phyloP scores from a whole-genome alignment of 2,113 vertebrate genomes.

The Heterocephalus glaber region DNA sequence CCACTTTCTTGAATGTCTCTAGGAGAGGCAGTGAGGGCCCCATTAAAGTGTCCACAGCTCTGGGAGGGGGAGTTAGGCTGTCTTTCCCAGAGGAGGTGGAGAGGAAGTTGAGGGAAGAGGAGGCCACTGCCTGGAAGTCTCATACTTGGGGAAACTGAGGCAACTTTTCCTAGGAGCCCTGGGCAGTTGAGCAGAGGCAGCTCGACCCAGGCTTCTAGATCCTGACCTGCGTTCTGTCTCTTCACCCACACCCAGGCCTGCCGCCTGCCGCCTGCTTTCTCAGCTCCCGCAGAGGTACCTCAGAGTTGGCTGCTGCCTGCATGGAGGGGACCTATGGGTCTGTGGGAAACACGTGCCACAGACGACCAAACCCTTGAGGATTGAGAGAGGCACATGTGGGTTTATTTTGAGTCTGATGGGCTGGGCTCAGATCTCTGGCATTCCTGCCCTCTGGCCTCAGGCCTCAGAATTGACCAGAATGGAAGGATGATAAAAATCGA shows the following conservation, averaged over 20 bases:
- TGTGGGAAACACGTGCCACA: slow-evolving; percentile 11
- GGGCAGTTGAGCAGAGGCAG: not conserved
- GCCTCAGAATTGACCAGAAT: slow-evolving; percentile 75
- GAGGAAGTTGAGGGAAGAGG: not conserved
- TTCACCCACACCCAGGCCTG: rapidly evolving
- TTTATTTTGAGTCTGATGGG: slow-evolving; percentile 75
- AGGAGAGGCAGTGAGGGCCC: not conserved
- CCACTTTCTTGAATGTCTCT: not conserved
- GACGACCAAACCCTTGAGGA: slow-evolving; percentile 52
- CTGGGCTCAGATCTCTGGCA: slow-evolving; percentile 65
- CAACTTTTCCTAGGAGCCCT: not conserved
- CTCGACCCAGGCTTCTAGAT: not conserved
- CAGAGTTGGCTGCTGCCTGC: not conserved
- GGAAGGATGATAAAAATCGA: slow-evolving; percentile 73
- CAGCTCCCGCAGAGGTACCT: not conserved
- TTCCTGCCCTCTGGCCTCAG: slow-evolving; percentile 57
- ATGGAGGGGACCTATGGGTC: not conserved
- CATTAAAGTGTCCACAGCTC: not conserved
- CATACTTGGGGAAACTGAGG: not conserved
- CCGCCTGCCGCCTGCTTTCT: not conserved
- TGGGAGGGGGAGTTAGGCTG: not conserved
- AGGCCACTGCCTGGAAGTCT: not conserved
- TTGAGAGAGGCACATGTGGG: slow-evolving; percentile 51
- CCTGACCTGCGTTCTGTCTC: not conserved
- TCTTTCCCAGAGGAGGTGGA: not conserved